Base-by-base conservation (phyloP, 2,797 vertebrate species). In the Amniataba percoides region DNA sequence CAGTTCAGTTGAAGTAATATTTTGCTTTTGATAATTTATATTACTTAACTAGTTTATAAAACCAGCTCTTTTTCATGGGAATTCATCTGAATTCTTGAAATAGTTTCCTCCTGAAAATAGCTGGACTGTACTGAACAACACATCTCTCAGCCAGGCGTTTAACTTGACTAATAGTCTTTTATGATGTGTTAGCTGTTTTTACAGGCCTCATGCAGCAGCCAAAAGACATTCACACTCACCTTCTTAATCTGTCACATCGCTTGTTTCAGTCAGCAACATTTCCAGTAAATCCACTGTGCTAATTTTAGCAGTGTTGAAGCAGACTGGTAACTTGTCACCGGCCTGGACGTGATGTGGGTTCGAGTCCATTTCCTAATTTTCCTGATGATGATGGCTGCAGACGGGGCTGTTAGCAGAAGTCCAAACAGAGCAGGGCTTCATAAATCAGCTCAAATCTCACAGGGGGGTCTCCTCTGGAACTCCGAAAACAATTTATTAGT, bases 391-490 rank as follows among this genome's bases (percentile, higher is more conserved):
- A 76, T 69, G 60, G 72, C 21, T 49, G 68, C 65, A 55, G 73
- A 83, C 53, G n/a, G n/a, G 62, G 52, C 53, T 80, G 53, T 71
- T 69, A 64, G 66, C 72, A 74, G 49, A 45, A 71, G 72, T 84
- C 81, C 82, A 88, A 89, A 87, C 69, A 71, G 65, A 71, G 72
- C 23, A 2, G 61, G 56, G 31, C 77, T 73, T 79, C 51, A 55
- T 83, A 68, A 84, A 36, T 82, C 66, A 73, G 76, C 64, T 88
- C 62, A 59, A 58, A 69, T 79, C 90, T 92, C 86, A 73, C 71
- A 65, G 77, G 80, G 80, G 68, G 65, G 78, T 89, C 88, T 55
- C 18, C 68, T 60, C 66, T 60, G 62, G 60, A 73, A 52, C 64
- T 61, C 72, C 5, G 46, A 77, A 71, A 84, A 69, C 66, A 68